Conservation (phyloP, 1,140 invertebrate species). For the Heliothis virescens region DNA sequence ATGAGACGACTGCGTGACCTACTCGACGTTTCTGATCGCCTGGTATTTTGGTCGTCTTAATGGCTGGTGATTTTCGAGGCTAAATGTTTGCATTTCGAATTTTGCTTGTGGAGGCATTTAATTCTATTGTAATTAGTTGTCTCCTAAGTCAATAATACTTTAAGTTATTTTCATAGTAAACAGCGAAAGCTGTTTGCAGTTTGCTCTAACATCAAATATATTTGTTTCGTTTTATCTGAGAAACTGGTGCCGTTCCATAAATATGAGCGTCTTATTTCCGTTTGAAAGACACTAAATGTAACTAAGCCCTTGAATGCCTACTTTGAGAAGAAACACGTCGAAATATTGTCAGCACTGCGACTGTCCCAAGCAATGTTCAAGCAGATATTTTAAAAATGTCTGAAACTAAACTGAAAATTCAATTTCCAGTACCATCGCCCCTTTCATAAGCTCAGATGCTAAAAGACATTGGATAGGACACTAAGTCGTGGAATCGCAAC, state of each 20-base stretch:
- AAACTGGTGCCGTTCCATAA: neutral
- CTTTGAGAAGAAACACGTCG: neutral
- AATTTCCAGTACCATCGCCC: slow-evolving; percentile 36
- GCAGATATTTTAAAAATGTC: slow-evolving; percentile 35
- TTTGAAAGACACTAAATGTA: neutral
- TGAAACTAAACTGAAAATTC: slow-evolving; percentile 36
- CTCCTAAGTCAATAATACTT: neutral
- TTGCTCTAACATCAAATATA: neutral
- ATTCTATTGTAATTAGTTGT: neutral
- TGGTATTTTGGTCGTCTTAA: slow-evolving; percentile 34
- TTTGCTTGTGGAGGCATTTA: neutral
- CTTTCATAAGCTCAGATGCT: slow-evolving; percentile 38
- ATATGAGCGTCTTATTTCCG: slow-evolving; percentile 22
- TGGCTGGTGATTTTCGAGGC: slow-evolving; percentile 23
- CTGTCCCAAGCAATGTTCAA: slow-evolving; percentile 5
- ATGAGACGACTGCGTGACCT: slow-evolving; percentile 44
- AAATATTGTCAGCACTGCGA: slow-evolving; percentile 22
- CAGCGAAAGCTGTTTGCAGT: too few species aligned
- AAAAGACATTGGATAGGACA: slow-evolving; percentile 51
- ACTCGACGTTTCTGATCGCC: slow-evolving; percentile 45
- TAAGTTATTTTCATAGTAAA: too few species aligned
- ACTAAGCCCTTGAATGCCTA: slow-evolving; percentile 4
- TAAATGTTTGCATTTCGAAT: neutral
- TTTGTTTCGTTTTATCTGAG: neutral
- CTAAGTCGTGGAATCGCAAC: slow-evolving; percentile 48